These are phyloP conservation scores for Alethe diademata DNA, from an alignment of 2,113 vertebrate species.

Conservation along the genomic window DNA sequence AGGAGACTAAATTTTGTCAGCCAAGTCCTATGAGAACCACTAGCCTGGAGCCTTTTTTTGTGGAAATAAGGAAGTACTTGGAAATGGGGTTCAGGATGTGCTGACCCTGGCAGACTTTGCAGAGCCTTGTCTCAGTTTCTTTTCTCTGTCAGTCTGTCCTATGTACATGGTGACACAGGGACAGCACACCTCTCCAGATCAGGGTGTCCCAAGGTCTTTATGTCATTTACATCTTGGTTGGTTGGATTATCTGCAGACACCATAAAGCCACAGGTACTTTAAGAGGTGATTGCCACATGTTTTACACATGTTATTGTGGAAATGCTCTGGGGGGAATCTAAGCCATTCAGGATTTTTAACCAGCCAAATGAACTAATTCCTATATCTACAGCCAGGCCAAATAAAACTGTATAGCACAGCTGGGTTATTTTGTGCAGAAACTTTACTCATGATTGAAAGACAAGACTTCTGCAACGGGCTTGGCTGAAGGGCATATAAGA, in stretches of 20 bases:
- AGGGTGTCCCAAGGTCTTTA: neutral
- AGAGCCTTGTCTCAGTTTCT: neutral
- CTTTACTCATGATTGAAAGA: neutral
- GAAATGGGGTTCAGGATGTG: neutral
- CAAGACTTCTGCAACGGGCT: neutral
- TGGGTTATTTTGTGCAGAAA: neutral
- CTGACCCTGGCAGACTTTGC: neutral
- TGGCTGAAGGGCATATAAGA: neutral
- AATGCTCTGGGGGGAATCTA: neutral
- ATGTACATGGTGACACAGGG: rapidly evolving
- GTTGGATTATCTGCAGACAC: neutral
- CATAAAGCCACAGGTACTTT: neutral
- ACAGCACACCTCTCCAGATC: neutral
- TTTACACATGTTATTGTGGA: neutral
- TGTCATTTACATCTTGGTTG: neutral
- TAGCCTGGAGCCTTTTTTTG: neutral
- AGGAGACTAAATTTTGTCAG: neutral
- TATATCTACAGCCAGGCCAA: neutral
- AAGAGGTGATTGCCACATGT: neutral
- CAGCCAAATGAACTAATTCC: neutral
- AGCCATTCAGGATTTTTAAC: rapidly evolving
- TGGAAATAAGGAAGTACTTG: neutral
- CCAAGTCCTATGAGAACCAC: neutral
- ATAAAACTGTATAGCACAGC: neutral
- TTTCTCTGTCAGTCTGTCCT: neutral